Evolutionary conservation across 1,140 invertebrate species (phyloP).

Genomic region (Drosophila bipectinata): DNA sequence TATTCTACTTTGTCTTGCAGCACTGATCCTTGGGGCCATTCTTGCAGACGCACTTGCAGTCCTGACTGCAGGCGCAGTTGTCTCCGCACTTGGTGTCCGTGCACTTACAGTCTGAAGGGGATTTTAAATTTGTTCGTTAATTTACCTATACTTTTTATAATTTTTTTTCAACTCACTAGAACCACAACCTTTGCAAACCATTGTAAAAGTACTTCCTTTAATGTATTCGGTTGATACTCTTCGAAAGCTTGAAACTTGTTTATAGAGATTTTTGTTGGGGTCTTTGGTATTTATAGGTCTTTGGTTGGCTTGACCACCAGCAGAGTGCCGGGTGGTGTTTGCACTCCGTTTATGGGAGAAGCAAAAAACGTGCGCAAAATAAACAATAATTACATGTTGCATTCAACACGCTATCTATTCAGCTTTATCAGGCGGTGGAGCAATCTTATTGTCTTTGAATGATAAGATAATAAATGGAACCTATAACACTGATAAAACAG

Average conservation of each 20-base stretch:
- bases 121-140: not conserved
- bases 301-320: not conserved
- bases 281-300: constrained; percentile 40
- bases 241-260: constrained; percentile 1
- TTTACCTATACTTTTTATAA: not conserved
- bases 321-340: constrained; percentile 29
- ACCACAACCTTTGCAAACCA: constrained; percentile 70
- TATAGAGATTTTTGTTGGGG: not conserved
- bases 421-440: constrained; percentile 20
- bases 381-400: constrained; percentile 47
- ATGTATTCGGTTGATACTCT: not conserved
- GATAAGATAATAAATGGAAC: constrained; percentile 45
- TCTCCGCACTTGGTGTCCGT: constrained; percentile 61
- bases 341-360: constrained; percentile 29
- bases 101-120: constrained; percentile 63
- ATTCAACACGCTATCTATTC: constrained; percentile 22
- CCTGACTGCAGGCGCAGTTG: constrained; percentile 60
- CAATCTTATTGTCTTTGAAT: not conserved
- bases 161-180: constrained; percentile 41
- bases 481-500: not conserved
- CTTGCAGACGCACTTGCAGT: constrained; percentile 67
- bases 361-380: constrained; percentile 61
- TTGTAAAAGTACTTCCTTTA: constrained; percentile 16
- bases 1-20: constrained; percentile 51
- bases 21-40: constrained; percentile 63